phyloP scores from a whole-genome alignment of 2,888 invertebrate genomes.

The Acleris holmiana region DNA sequence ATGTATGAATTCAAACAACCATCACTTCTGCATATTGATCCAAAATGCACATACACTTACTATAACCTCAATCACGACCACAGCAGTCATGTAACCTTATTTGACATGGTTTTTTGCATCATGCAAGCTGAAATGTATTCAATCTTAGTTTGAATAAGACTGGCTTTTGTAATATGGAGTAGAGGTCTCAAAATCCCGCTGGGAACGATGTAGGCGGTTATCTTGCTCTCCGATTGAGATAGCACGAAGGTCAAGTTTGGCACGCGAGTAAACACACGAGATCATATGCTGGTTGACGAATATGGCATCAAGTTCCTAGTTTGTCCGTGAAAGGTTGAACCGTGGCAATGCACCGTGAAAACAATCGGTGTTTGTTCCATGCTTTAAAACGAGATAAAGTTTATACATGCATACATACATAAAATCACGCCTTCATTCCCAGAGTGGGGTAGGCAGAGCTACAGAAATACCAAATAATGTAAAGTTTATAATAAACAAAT shows the following conservation, averaged over 20 bases:
- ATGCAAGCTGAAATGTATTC: slow-evolving; percentile 48
- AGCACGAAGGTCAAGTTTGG: slow-evolving; percentile 74
- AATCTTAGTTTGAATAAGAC: slow-evolving; percentile 43
- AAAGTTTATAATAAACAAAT: no score
- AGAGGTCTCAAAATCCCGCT: slow-evolving; percentile 64
- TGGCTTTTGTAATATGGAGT: slow-evolving; percentile 41
- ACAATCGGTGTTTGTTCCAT: background rate
- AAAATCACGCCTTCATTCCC: no score
- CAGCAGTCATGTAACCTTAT: slow-evolving; percentile 67
- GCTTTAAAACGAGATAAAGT: no score
- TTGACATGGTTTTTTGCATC: slow-evolving; percentile 61
- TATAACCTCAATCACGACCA: slow-evolving; percentile 68
- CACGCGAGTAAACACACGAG: slow-evolving; percentile 67
- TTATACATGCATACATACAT: no score
- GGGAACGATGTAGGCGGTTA: slow-evolving; percentile 76
- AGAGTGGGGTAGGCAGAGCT: no score
- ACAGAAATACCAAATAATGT: no score
- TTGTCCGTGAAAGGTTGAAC: slow-evolving; percentile 41
- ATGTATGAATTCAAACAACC: no score
- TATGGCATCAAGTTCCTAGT: slow-evolving; percentile 54
- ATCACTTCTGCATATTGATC: slow-evolving; percentile 1
- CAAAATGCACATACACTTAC: slow-evolving; percentile 21
- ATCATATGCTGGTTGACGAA: slow-evolving; percentile 55
- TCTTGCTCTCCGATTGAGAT: slow-evolving; percentile 77
- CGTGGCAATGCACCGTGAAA: slow-evolving; percentile 11